Percentiles rank a stretch among this genome's conserved stretches.
These are phyloP conservation scores for Prunella himalayana DNA, from an alignment of 2,113 vertebrate genomes.

Conservation along the genomic window DNA sequence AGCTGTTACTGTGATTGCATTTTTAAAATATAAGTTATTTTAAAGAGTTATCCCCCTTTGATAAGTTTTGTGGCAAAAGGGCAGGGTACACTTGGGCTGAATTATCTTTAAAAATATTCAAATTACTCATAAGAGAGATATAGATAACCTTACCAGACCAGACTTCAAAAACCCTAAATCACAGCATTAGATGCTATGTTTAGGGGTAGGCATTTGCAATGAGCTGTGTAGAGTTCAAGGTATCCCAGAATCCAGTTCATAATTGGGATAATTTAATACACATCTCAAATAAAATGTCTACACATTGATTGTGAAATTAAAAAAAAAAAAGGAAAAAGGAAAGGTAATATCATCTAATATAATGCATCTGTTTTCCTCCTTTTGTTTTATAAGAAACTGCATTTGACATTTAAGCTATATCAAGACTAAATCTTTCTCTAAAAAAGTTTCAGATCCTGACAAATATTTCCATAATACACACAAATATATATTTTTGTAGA, in stretches of 20 bases:
- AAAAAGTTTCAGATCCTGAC: background rate
- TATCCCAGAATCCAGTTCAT: background rate
- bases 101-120: background rate
- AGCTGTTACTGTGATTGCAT: background rate
- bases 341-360: background rate
- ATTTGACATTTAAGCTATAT: background rate
- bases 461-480: background rate
- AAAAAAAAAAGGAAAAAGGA: background rate
- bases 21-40: background rate
- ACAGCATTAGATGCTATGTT: background rate
- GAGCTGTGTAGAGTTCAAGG: background rate
- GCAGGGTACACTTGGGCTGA: accelerated
- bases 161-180: background rate
- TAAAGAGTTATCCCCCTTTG: background rate
- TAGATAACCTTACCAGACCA: background rate
- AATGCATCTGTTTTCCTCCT: background rate
- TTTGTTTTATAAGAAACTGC: background rate
- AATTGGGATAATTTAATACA: background rate
- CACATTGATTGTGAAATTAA: background rate
- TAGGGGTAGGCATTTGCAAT: background rate
- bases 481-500: background rate
- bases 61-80: background rate
- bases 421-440: background rate
- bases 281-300: background rate
- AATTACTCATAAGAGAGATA: background rate